Evolutionary conservation across 2,113 vertebrate genomes (phyloP).

Genomic region (Pygoscelis adeliae): DNA sequence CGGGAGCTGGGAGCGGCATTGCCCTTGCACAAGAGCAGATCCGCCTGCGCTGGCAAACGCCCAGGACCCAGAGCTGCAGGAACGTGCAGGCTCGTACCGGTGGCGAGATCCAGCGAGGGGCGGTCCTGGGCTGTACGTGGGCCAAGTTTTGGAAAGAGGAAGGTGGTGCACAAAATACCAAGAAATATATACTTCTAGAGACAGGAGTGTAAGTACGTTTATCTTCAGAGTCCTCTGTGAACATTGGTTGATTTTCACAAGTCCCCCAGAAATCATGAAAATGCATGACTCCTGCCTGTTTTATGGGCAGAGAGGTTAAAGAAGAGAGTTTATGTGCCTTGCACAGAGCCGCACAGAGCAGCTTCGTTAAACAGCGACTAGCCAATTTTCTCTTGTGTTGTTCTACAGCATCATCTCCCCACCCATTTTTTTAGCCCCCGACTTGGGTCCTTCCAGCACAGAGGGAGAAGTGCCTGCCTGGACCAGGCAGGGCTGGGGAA

Average conservation of each 20-base stretch:
- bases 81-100: not conserved
- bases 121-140: accelerated
- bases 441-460: not conserved
- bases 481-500: not conserved
- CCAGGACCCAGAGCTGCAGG: not conserved
- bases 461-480: not conserved
- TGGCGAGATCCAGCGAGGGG: not conserved
- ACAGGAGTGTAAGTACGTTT: not conserved
- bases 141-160: not conserved
- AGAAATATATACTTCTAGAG: not conserved
- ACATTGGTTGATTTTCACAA: not conserved
- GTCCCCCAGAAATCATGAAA: not conserved
- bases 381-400: not conserved
- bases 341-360: not conserved
- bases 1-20: accelerated
- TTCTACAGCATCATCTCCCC: not conserved
- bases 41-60: accelerated
- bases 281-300: not conserved
- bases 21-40: not conserved
- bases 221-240: not conserved
- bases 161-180: not conserved
- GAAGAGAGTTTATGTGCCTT: not conserved
- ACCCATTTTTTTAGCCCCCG: not conserved
- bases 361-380: not conserved
- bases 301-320: not conserved